Conservation (phyloP, 2,797 vertebrate genomes). For the Darevskia mixta region DNA sequence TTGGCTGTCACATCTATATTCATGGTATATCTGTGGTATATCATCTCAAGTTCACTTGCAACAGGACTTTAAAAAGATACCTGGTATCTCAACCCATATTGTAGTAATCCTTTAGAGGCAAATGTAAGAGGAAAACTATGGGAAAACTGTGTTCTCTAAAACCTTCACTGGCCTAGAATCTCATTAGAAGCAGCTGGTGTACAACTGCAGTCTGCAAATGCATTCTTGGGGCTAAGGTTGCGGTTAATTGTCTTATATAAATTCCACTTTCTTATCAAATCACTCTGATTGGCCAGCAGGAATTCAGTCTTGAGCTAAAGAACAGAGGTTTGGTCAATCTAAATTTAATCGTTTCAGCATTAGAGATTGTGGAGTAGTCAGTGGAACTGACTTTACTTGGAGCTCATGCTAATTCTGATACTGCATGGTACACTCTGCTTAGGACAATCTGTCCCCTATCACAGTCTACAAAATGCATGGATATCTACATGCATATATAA, state of each 20-base stretch:
- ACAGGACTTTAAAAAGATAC: constrained; percentile 14
- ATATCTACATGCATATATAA: constrained; percentile 59
- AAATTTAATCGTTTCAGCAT: constrained; percentile 58
- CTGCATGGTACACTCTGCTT: constrained; percentile 51
- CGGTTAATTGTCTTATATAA: constrained; percentile 75
- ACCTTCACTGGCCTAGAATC: constrained; percentile 71
- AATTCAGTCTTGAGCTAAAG: constrained; percentile 75
- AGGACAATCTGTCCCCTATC: constrained; percentile 65
- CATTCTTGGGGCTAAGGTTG: constrained; percentile 73
- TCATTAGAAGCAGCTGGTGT: constrained; percentile 75
- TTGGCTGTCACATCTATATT: background rate
- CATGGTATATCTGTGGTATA: constrained; percentile 16
- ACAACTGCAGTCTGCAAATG: constrained; percentile 65
- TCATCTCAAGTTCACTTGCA: constrained; percentile 44
- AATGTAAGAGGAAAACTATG: constrained; percentile 56
- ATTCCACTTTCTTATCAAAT: constrained; percentile 79
- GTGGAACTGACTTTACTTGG: constrained; percentile 57
- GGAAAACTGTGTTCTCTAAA: constrained; percentile 66
- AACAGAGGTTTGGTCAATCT: constrained; percentile 75
- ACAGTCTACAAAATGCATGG: constrained; percentile 68
- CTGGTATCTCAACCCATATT: constrained; percentile 1
- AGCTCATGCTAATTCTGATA: constrained; percentile 60
- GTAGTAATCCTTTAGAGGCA: constrained; percentile 5
- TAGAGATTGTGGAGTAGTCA: constrained; percentile 39
- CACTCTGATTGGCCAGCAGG: constrained; percentile 68